Evolutionary conservation across 2,888 invertebrate genomes (phyloP).

Genomic region (Lysandra bellargus): DNA sequence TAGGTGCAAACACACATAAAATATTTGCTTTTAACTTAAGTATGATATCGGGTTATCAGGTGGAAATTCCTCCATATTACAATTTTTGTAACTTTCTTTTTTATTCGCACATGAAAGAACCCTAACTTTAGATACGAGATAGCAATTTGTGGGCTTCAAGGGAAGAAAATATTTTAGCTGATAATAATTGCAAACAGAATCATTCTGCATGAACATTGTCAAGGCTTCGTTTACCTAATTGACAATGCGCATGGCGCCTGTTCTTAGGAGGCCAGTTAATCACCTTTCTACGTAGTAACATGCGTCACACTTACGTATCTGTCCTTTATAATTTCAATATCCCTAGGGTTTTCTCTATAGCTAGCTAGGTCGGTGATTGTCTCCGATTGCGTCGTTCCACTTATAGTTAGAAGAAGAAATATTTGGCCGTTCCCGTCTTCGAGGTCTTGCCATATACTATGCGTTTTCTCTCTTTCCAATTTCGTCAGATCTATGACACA

Average conservation of each 20-base stretch:
- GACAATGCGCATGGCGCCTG: not conserved
- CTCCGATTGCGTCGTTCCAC: constrained; percentile 95
- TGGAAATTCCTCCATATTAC: no score
- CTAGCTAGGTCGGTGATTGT: constrained; percentile 94
- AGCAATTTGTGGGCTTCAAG: no score
- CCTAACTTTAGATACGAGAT: no score
- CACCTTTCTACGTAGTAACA: not conserved
- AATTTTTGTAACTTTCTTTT: not conserved
- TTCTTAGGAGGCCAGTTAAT: not conserved
- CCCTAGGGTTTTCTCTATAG: constrained; percentile 89
- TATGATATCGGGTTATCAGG: no score
- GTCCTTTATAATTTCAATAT: constrained; percentile 81
- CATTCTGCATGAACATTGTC: not conserved
- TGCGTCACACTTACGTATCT: constrained; percentile 83
- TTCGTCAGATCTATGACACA: constrained; percentile 91
- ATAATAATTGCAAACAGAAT: no score
- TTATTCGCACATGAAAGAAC: not conserved
- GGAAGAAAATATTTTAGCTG: no score
- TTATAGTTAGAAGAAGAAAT: constrained; percentile 94
- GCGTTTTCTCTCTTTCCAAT: constrained; percentile 94
- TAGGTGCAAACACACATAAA: no score
- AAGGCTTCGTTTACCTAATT: not conserved
- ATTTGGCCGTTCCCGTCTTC: constrained; percentile 95
- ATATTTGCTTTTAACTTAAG: no score
- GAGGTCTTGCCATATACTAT: constrained; percentile 92